A percentile compares a stretch with the other conserved stretches of the same genome.
phyloP scores from a whole-genome alignment of 2,888 invertebrate species.

The Megastigmus dorsalis region DNA sequence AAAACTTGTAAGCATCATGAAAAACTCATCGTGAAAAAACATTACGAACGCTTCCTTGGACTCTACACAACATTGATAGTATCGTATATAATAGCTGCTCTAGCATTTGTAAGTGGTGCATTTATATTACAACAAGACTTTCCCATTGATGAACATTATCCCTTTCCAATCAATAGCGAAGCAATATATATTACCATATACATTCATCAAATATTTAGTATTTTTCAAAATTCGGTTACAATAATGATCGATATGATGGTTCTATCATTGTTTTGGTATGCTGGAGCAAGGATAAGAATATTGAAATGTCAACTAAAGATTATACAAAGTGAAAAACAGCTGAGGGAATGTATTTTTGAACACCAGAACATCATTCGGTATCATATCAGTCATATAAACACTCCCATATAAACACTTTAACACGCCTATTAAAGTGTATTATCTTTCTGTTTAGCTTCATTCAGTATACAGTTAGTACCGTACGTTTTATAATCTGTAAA shows the following conservation, averaged over 20 bases:
- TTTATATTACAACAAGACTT: constrained; percentile 9
- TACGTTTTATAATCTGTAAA: constrained; percentile 28
- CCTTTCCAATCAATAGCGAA: constrained; percentile 13
- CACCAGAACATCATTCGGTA: constrained; percentile 26
- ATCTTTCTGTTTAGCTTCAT: too few species aligned
- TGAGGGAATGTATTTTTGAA: constrained; percentile 19
- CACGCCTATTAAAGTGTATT: too few species aligned
- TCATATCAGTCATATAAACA: too few species aligned
- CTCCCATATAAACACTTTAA: too few species aligned
- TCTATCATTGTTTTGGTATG: constrained; percentile 40
- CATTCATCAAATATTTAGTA: constrained; percentile 31
- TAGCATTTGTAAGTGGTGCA: constrained; percentile 24
- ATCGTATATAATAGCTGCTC: constrained; percentile 7
- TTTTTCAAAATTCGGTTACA: constrained; percentile 26
- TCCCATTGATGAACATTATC: constrained; percentile 23
- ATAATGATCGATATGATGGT: constrained; percentile 43
- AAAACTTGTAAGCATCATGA: not conserved
- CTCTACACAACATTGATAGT: not conserved
- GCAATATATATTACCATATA: not conserved
- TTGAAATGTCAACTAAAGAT: constrained; percentile 12
- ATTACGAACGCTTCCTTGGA: not conserved
- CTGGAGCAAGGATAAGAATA: constrained; percentile 37
- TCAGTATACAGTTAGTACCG: constrained; percentile 11
- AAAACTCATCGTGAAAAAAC: not conserved
- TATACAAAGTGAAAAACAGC: constrained; percentile 13